Base-by-base conservation (phyloP, 2,797 vertebrate species). In the Chelon labrosus region DNA sequence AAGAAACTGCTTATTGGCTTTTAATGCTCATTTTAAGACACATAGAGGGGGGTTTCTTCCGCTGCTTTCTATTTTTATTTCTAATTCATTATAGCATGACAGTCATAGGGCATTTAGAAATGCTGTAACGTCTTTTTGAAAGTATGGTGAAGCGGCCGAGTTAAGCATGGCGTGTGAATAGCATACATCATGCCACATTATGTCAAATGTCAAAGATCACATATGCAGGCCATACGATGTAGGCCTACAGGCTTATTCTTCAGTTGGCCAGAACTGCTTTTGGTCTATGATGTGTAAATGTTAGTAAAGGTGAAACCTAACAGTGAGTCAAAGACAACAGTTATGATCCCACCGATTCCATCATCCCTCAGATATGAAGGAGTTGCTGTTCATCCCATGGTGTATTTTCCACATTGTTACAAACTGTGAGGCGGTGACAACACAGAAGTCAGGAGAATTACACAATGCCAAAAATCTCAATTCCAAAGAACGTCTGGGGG, bases 21-120 rank as follows among this genome's bases (percentile, higher is more conserved):
- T 85, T 91, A 91, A 82, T 85, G 79, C 85, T 86, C 82, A 86
- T 86, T 88, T 88, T 77, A 85, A 83, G 62, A 82, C 66, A 80
- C 68, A 79, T 63, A 84, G 65, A 68, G 52, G 39, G 70, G 38
- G 59, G 49, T 51, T 68, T 78, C 66, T 50, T 78, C 65, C 9
- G 46, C 62, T 22, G 66, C 66, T 63, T 74, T 88, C 87, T 83
- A 86, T 87, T 89, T 87, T 70, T 69, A 80, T 75, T 73, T 19
- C 42, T 66, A 67, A 73, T 85, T 79, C 80, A 65, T 82, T 83
- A 82, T 37, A 59, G 77, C 60, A 57, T 67, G 69, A 38, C 66
- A 64, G 76, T 85, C 69, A 62, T 35, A 46, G 71, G 79, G 54
- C 51, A 64, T 79, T 79, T 65, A 64, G 37, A 58, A 37, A 79